Percentiles rank a stretch among this genome's conserved stretches.
Evolutionary conservation across 2,797 vertebrate genomes (phyloP).

Genomic region (Chaetodon trifasciatus): DNA sequence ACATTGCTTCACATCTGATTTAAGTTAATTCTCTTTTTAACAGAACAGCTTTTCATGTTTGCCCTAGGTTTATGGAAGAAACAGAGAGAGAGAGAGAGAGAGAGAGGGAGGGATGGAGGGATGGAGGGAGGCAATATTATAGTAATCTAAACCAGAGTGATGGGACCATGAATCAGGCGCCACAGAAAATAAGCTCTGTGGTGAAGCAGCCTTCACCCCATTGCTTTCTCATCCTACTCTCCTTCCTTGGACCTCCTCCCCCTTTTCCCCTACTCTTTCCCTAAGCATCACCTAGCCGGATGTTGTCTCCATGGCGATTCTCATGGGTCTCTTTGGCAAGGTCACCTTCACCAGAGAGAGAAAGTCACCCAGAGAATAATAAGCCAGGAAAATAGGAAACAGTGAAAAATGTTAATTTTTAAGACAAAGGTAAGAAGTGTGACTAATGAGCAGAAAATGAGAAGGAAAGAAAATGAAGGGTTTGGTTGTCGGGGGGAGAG

Average conservation of each 20-base stretch:
- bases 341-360: conserved; percentile 73
- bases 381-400: neutral
- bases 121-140: conserved; percentile 42
- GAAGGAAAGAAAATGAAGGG: conserved; percentile 22
- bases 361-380: conserved; percentile 46
- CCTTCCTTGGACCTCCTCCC: conserved; percentile 18
- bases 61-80: conserved; percentile 10
- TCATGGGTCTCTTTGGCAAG: conserved; percentile 77
- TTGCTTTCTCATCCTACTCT: conserved; percentile 37
- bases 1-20: conserved; percentile 20
- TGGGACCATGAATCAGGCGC: conserved; percentile 60
- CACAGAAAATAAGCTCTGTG: conserved; percentile 45
- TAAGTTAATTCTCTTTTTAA: neutral
- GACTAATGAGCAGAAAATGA: conserved; percentile 33
- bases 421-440: conserved; percentile 7
- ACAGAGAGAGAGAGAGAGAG: neutral
- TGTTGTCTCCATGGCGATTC: conserved; percentile 82
- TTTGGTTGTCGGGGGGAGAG: conserved; percentile 29
- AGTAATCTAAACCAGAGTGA: conserved; percentile 60
- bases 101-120: conserved; percentile 6
- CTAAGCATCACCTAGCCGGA: conserved; percentile 63
- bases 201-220: conserved; percentile 44
- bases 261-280: conserved; percentile 14
- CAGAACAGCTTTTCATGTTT: conserved; percentile 22
- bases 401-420: neutral